A percentile compares a stretch with the other conserved stretches of the same genome.
Evolutionary conservation across 2,797 vertebrate species (phyloP).

Genomic region (Phylloscopus collybita): DNA sequence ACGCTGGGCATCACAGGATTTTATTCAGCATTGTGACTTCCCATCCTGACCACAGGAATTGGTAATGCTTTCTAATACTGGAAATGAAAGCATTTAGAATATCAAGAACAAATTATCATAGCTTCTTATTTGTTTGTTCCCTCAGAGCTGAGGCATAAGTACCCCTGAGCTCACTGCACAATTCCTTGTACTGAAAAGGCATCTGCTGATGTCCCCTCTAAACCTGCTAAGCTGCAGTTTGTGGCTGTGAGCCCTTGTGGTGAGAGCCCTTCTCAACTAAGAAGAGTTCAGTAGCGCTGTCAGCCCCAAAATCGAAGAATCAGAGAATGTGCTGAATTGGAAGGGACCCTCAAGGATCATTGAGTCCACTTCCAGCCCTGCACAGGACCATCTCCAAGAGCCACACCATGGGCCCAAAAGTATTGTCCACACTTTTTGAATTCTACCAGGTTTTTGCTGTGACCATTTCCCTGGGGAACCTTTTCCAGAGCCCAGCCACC

Average conservation of each 20-base stretch:
- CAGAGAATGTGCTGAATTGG: background rate
- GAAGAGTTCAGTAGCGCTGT: fast-evolving
- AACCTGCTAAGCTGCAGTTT: background rate
- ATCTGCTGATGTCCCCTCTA: background rate
- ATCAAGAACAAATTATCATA: background rate
- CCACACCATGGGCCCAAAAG: fast-evolving
- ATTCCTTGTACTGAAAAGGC: background rate
- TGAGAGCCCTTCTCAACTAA: background rate
- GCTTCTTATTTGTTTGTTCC: background rate
- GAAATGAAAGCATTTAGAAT: background rate
- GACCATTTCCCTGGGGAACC: background rate
- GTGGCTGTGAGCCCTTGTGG: background rate
- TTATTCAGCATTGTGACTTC: background rate
- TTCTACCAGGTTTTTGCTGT: background rate
- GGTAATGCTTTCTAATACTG: background rate
- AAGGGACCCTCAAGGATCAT: background rate
- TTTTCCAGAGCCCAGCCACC: background rate
- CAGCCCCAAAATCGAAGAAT: background rate
- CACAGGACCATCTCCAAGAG: background rate
- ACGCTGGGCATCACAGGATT: background rate
- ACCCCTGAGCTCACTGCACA: background rate
- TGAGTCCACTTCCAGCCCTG: background rate
- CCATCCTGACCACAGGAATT: background rate
- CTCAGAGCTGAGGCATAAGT: background rate
- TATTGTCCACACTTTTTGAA: background rate